These are phyloP conservation scores for Turdus rufiventris DNA, from an alignment of 2,113 vertebrate genomes.

Conservation along the genomic window DNA sequence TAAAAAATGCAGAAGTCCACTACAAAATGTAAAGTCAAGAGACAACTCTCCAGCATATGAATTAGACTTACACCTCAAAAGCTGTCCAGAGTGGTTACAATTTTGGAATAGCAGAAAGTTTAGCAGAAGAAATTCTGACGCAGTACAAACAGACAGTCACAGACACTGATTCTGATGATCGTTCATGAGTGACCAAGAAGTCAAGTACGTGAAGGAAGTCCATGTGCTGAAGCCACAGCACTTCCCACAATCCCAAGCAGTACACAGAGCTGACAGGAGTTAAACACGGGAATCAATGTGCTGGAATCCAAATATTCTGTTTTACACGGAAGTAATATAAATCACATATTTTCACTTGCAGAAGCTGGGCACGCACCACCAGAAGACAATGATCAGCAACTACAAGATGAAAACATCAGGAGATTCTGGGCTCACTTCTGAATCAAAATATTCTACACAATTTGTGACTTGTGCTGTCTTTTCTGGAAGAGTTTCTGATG, in stretches of 20 bases:
- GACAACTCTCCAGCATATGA: neutral
- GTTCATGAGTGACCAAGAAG: neutral
- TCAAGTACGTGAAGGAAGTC: neutral
- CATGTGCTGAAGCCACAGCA: neutral
- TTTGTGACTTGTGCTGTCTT: neutral
- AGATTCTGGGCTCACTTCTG: neutral
- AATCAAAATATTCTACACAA: neutral
- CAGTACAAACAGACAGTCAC: neutral
- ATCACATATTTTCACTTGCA: neutral
- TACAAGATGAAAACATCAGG: neutral
- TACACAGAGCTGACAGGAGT: neutral
- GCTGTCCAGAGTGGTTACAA: neutral
- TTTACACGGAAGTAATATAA: neutral
- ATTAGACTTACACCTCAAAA: neutral
- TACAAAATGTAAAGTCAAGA: neutral
- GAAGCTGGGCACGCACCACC: neutral
- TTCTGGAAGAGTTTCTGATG: neutral
- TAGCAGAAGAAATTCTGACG: neutral
- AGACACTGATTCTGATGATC: neutral
- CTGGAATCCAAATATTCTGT: neutral
- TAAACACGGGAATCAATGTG: accelerated
- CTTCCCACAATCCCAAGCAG: neutral
- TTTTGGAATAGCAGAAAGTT: neutral
- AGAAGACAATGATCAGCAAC: neutral
- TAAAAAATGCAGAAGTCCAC: neutral